phyloP scores from a whole-genome alignment of 2,113 vertebrate genomes.

The Trematomus loennbergii region DNA sequence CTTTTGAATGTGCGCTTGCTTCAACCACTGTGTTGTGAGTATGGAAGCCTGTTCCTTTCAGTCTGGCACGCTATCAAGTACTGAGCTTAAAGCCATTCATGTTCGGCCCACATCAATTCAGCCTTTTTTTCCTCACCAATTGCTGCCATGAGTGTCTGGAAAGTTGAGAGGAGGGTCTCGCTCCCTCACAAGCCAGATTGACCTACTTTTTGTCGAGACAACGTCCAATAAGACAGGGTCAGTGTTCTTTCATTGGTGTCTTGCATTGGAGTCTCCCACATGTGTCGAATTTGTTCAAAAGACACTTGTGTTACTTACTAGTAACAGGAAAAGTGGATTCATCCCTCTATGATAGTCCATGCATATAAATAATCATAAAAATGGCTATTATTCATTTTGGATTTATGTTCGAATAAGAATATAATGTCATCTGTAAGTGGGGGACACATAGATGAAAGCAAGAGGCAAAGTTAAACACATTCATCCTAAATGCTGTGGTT shows the following conservation, averaged over 20 bases:
- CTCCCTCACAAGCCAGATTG: slow-evolving; percentile 42
- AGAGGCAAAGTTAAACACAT: slow-evolving; percentile 75
- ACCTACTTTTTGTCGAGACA: slow-evolving; percentile 48
- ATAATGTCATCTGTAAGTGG: slow-evolving; percentile 34
- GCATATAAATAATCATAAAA: neutral
- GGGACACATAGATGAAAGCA: slow-evolving; percentile 64
- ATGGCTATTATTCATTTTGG: neutral
- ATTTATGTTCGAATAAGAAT: slow-evolving; percentile 45
- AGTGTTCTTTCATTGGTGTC: slow-evolving; percentile 19
- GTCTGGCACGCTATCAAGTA: slow-evolving; percentile 35
- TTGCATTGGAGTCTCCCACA: neutral
- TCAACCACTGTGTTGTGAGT: slow-evolving; percentile 2
- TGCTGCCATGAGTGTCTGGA: slow-evolving; percentile 28
- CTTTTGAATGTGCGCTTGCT: neutral
- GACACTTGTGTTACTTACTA: neutral
- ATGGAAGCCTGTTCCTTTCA: slow-evolving; percentile 25
- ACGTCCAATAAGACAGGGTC: slow-evolving; percentile 34
- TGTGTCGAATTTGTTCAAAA: slow-evolving; percentile 9
- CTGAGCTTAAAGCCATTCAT: slow-evolving; percentile 42
- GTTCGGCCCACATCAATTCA: slow-evolving; percentile 29
- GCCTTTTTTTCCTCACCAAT: slow-evolving; percentile 18
- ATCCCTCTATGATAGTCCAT: neutral
- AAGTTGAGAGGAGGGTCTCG: slow-evolving; percentile 51
- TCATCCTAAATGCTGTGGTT: slow-evolving; percentile 64
- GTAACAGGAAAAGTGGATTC: neutral